Evolutionary conservation across 2,113 vertebrate species (phyloP), one percentile per base, ranked within the genome.

Genomic region (Calonectris borealis): DNA sequence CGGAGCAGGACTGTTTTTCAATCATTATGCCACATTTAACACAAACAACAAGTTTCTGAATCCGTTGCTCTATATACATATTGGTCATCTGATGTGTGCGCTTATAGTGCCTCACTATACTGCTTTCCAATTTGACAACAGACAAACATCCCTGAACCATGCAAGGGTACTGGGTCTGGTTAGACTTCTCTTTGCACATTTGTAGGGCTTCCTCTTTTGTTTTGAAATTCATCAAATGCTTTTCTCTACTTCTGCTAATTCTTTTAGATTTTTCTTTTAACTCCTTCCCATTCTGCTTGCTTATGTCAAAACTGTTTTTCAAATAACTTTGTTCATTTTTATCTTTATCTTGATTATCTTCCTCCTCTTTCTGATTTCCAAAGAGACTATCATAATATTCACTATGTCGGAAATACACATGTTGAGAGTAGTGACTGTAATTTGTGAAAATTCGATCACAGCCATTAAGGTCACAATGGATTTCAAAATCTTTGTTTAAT

Each of bases 61-160:
- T 91, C 76, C 98, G 98, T 5, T 98, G 97, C 22, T 90, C 86
- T 26, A 99, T 94, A 24, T 98, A 97, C 51, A 92, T 77, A 34
- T 96, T 96, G 25, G 95, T 86, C 98, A 99, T 98, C 92, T 97
- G 98, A 94, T 99, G 99, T 5, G 98, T 98, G 13, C 73, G 98
- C 70, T 98, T 96, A 51, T 99, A 99, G 97, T 99, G 99, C 49
- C 99, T 98, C 58, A 98, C 95, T 19, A 99, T 98, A 85, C 99
- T 99, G 80, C 98, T 97, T 48, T 98, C 97, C 93, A 99, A 82
- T 8, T 98, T 98, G 57, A 99, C 99, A 2, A 99, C 99, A 7
- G 99, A 99, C 82, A 99, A 97, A 40, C 99, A 99, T 16, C 99
- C 98, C 96, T 99, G 99, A 15, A 99, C 90, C 99, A 99, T 99